phyloP scores from a whole-genome alignment of 1,140 invertebrate species.

The Penaeus japonicus region DNA sequence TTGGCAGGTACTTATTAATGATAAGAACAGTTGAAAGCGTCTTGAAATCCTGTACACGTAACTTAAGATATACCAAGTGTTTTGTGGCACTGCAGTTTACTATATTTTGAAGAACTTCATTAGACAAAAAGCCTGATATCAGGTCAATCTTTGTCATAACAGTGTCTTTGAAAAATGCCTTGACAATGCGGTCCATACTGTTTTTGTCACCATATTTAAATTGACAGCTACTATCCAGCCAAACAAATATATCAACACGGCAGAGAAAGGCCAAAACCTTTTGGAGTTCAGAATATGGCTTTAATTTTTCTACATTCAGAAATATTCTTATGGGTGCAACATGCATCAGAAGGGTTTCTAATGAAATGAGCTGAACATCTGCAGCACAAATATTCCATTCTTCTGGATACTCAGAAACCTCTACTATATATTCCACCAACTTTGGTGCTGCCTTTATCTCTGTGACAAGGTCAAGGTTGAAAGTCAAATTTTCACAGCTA shows the following conservation, averaged over 20 bases:
- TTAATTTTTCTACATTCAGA: constrained; percentile 42
- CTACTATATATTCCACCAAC: constrained; percentile 44
- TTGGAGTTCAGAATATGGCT: constrained; percentile 38
- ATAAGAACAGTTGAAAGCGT: constrained; percentile 18
- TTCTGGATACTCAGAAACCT: constrained; percentile 53
- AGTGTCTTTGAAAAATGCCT: constrained; percentile 32
- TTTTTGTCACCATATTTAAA: constrained; percentile 41
- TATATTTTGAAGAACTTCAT: constrained; percentile 4
- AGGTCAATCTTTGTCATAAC: constrained; percentile 46
- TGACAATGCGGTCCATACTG: constrained; percentile 41
- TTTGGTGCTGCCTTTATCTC: constrained; percentile 38
- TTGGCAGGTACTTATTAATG: constrained; percentile 8
- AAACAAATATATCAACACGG: constrained; percentile 55
- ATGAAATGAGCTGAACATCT: constrained; percentile 38
- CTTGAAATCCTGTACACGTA: constrained; percentile 35
- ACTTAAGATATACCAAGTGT: constrained; percentile 45
- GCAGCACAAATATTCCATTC: constrained; percentile 48
- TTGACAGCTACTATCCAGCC: constrained; percentile 53
- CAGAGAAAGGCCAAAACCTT: constrained; percentile 41
- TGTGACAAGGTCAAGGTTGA: constrained; percentile 45
- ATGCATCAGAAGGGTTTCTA: constrained; percentile 47
- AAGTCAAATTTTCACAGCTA: constrained; percentile 47
- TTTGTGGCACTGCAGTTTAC: constrained; percentile 2
- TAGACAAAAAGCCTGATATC: constrained; percentile 31
- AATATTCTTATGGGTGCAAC: constrained; percentile 51